Base-by-base conservation (phyloP, 2,888 invertebrate species). In the Pherbina coryleti region DNA sequence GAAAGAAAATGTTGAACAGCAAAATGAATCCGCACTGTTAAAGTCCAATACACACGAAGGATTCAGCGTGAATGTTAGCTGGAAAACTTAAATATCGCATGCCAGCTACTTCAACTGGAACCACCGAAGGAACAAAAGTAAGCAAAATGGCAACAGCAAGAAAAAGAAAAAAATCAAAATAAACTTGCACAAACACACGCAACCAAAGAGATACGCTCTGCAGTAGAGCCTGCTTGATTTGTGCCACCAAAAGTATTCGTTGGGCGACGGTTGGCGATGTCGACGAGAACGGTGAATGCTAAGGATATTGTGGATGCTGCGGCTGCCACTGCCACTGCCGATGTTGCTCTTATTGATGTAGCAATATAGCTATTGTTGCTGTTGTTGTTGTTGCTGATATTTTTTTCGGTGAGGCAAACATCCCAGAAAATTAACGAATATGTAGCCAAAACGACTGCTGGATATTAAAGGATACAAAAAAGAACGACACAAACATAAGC, bases 401-500 rank as follows among this genome's bases (percentile, higher is more conserved):
- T 44, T 44, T 44, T 69, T 69, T 49, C 34, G 11, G 1, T 49
- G 55, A 14, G 37, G 11, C 51, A 66, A 80, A 71, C 64, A 76
- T 74, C 74, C 74, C 72, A 75, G 75, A 81, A 81, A 71, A 78
- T 78, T 79, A 78, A 72, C 76, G 62, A 77, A 78, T 71, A 76
- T 76, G 51, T 75, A 55, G 28, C 70, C 76, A 80, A 75, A 80
- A 70, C 72, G 66, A 72, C 62, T 66, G 71, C 60, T 25, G 73
- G n/a, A 75, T 72, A 66, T 66, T 62, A 75, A 75, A 72, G 75
- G 71, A 75, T 64, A 8, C 17, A 34, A 57, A 57, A 19, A 70
- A 69, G 25, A 69, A 69, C 69, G 55, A 55, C 64, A 60, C 28
- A 34, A 55, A 51, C 44, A 57, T 25, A 5, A 55, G 19, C 17